These are phyloP conservation scores for Thalassoma bifasciatum DNA, from an alignment of 2,113 vertebrate species.

Conservation along the genomic window DNA sequence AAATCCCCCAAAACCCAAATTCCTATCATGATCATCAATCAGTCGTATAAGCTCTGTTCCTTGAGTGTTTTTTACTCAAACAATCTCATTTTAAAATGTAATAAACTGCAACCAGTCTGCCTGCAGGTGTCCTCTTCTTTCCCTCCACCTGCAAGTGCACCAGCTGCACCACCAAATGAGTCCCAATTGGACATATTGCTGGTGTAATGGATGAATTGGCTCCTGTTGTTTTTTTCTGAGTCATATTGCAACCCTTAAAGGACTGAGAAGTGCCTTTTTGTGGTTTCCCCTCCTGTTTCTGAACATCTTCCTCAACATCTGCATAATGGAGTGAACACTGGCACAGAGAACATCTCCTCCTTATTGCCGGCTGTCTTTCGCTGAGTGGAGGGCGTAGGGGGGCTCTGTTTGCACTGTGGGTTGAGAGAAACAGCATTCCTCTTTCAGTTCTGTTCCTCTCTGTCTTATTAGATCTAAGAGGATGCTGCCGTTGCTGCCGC, in stretches of 20 bases:
- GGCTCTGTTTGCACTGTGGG: constrained; percentile 23
- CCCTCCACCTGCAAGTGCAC: constrained; percentile 17
- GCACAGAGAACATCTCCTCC: constrained; percentile 26
- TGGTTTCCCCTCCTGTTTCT: constrained; percentile 29
- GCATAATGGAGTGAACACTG: constrained; percentile 47
- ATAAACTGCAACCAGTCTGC: background rate
- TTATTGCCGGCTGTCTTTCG: constrained; percentile 32
- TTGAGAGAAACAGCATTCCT: constrained; percentile 47
- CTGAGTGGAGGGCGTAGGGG: constrained; percentile 30
- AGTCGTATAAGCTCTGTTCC: background rate
- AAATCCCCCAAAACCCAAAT: too few species aligned
- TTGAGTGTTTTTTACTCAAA: background rate
- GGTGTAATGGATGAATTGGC: constrained; percentile 40
- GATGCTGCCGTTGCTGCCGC: constrained; percentile 19
- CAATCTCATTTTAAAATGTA: constrained; percentile 9
- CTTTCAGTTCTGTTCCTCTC: constrained; percentile 48
- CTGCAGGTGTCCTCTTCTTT: constrained; percentile 1
- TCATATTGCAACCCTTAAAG: background rate
- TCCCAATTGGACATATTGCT: constrained; percentile 17
- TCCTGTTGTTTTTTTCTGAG: constrained; percentile 24
- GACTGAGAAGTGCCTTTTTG: constrained; percentile 43
- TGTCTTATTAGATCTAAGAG: constrained; percentile 62
- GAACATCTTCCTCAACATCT: constrained; percentile 58
- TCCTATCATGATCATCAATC: too few species aligned
- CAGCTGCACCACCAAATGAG: constrained; percentile 45